Percentiles rank a stretch among this genome's conserved stretches.
Conservation (phyloP, 2,888 invertebrate genomes). For the Dynastes tityus region DNA sequence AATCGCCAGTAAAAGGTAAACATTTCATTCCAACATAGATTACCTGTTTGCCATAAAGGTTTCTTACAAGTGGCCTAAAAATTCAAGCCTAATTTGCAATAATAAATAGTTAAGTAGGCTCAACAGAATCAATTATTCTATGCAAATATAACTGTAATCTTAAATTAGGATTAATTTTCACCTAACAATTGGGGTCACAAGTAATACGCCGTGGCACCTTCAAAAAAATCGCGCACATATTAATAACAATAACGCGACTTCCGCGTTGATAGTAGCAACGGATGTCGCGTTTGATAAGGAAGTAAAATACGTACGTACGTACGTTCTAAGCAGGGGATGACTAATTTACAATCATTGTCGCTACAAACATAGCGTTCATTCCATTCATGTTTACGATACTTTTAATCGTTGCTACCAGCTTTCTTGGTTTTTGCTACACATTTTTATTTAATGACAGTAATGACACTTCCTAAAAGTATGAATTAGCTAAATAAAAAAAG, state of each 20-base stretch:
- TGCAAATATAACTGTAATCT: neutral
- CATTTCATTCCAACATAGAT: too few relatives aligned
- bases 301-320: neutral
- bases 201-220: neutral
- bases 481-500: too few relatives aligned
- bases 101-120: neutral
- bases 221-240: neutral
- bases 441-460: too few relatives aligned
- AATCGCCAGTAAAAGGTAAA: too few relatives aligned
- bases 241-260: slow-evolving; percentile 20
- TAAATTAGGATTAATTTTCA: slow-evolving; percentile 10
- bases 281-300: slow-evolving; percentile 19
- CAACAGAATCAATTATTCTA: slow-evolving; percentile 1
- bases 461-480: too few relatives aligned
- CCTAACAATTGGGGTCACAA: slow-evolving; percentile 20
- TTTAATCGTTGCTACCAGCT: too few relatives aligned
- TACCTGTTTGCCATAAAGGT: neutral
- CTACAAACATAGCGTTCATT: too few relatives aligned
- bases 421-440: too few relatives aligned
- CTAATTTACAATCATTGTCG: too few relatives aligned
- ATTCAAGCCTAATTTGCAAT: neutral
- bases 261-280: slow-evolving; percentile 8
- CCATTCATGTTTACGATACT: too few relatives aligned
- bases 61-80: neutral
- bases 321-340: too few relatives aligned